Base-by-base conservation (phyloP, 2,888 invertebrate genomes). In the Drosophila paranaensis region DNA sequence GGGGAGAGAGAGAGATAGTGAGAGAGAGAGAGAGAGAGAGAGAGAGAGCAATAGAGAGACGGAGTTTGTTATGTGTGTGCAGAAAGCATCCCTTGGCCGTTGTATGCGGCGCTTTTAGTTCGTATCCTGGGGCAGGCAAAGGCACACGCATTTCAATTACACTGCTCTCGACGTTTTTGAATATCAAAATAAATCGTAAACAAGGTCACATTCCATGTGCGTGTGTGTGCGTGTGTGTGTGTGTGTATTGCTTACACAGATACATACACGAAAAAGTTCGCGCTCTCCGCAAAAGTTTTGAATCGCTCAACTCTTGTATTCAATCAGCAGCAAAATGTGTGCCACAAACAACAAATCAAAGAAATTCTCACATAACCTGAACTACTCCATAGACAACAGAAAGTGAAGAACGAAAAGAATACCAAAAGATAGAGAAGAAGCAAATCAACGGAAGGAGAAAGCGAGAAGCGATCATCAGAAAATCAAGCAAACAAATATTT, bases 171-270 rank as follows among this genome's bases (percentile, higher is more conserved):
- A 65, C 76, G 60, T 75, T 50, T 84, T 85, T 88, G 79, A 88
- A 88, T 85, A 85, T 85, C 84, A 88, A 88, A 85, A 85, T 85
- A 85, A 88, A 85, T 82, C 86, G 88, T 88, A 88, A 85, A 85
- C 84, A 85, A 85, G 88, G 84, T 88, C 88, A 84, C 79, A 77
- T 81, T 88, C 79, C 58, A 50, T 60, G 60, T 72, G 58, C 55
- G 60, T 65, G 57, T 51, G 58, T 60, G 46, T 62, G 27, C 14
- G 14, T 56, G 51, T 61, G 55, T 53, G 55, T 60, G 46, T 62
- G 46, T 46, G 27, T 46, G 66, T 56, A 40, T 37, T 27, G 25
- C 37, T 14, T 61, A 51, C 60, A 71, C 58, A 71, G 67, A 80
- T 72, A 82, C 72, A 82, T 70, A 84, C 70, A 71, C 70, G 37